Percentiles rank a stretch among this genome's conserved stretches.
These are phyloP conservation scores for Paraplagusia blochii DNA, from an alignment of 2,113 vertebrate genomes.

Conservation along the genomic window DNA sequence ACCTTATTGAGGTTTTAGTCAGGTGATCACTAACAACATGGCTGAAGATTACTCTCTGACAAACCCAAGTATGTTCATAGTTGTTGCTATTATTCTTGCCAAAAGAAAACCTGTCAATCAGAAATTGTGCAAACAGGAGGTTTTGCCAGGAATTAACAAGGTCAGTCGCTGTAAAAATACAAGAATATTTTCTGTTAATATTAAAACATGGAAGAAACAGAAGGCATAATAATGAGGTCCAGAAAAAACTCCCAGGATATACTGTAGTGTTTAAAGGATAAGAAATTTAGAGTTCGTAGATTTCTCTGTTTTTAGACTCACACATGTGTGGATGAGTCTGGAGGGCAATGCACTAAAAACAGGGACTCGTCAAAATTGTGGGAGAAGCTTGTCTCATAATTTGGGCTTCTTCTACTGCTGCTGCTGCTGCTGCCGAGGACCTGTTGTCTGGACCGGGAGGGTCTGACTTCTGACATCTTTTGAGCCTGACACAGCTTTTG, in stretches of 20 bases:
- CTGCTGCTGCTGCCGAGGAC: constrained; percentile 17
- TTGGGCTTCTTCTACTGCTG: constrained; percentile 34
- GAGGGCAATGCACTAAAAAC: constrained; percentile 56
- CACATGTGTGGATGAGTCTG: constrained; percentile 62
- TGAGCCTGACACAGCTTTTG: constrained; percentile 85
- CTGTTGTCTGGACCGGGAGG: constrained; percentile 9
- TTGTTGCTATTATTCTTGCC: too few relatives aligned
- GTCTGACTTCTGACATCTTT: constrained; percentile 2
- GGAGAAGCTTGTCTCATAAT: constrained; percentile 64
- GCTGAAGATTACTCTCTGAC: too few relatives aligned
- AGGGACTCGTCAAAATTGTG: constrained; percentile 48
- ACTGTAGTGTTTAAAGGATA: constrained; percentile 6
- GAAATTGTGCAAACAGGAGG: too few relatives aligned
- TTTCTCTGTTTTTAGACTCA: constrained; percentile 35
- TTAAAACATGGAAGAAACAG: background rate
- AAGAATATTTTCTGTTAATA: background rate
- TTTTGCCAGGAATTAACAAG: too few relatives aligned
- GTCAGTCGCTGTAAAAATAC: too few relatives aligned
- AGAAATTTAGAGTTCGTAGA: background rate
- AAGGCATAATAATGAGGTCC: background rate
- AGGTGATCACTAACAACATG: too few relatives aligned
- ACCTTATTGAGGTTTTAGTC: too few relatives aligned
- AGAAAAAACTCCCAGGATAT: background rate
- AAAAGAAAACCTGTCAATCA: too few relatives aligned
- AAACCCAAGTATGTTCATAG: too few relatives aligned